Evolutionary conservation across 1,140 invertebrate genomes (phyloP).

Genomic region (Nautilus pompilius): DNA sequence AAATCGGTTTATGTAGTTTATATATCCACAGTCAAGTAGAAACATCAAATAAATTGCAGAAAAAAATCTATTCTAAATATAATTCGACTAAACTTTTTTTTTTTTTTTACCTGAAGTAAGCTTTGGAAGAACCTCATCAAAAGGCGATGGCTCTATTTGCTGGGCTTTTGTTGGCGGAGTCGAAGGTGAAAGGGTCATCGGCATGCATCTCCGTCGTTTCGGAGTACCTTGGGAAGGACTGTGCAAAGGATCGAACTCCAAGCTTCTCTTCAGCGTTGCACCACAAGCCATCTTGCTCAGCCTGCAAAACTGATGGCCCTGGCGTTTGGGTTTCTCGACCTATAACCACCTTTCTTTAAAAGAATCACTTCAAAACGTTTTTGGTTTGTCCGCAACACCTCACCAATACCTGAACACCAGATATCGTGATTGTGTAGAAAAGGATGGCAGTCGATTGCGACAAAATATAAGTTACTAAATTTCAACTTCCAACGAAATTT

Average conservation of each 20-base stretch:
- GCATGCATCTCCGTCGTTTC: conserved; percentile 83
- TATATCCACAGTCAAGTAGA: too few species aligned
- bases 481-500: conserved; percentile 5
- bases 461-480: conserved; percentile 5
- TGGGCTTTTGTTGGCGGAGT: conserved; percentile 62
- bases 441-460: conserved; percentile 13
- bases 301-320: too few species aligned
- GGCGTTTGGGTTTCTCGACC: not conserved
- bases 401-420: not conserved
- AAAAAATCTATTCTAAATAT: too few species aligned
- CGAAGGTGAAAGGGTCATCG: conserved; percentile 71
- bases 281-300: conserved; percentile 80
- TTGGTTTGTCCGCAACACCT: not conserved
- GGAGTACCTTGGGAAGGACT: conserved; percentile 71
- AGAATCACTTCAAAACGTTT: not conserved
- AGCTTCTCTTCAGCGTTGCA: conserved; percentile 76
- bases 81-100: too few species aligned
- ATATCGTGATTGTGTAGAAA: not conserved
- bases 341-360: not conserved
- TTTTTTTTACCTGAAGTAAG: conserved; percentile 74
- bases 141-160: conserved; percentile 67
- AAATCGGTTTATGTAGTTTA: too few species aligned
- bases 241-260: conserved; percentile 88
- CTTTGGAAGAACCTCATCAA: conserved; percentile 74
- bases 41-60: too few species aligned